Evolutionary conservation across 2,113 vertebrate genomes (phyloP), one percentile per base, ranked within the genome.

Genomic region (Eupsittula cactorum): DNA sequence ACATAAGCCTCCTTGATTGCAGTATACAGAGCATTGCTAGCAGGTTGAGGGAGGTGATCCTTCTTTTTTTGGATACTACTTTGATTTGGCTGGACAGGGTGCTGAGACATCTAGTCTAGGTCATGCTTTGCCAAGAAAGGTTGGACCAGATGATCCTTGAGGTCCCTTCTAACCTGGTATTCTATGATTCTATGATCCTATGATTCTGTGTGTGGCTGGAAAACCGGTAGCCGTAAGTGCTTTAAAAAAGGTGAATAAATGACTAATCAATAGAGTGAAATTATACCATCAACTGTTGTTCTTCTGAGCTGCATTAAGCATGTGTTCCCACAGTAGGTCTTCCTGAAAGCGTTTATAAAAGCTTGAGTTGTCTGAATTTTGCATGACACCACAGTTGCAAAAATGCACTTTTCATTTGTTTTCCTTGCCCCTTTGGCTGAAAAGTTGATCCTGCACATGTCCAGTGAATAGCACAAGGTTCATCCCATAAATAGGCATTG

Each of bases 1-100:
- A 1, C 33, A 59, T 12, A 1, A 0, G 0, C 7, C 2, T 91
- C 5, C 31, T 60, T 28, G 7, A 20, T 2, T 70, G 15, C 37
- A 27, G 2, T 15, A 68, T 14, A 42, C 7, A 49, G 10, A 83
- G 2, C 5, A n/a, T 9, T 64, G 8, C 11, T 29, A 27, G 11
- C 7, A n/a, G 6, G 6, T 4, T 52, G 28, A 71, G 8, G 13
- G 14, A 53, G 7, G 18, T 27, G 19, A 44, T 76, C 9, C 9
- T 67, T 50, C 33, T 42, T 21, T 57, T 55, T 57, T 57, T 57
- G 13, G 55, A 14, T 57, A 21, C 19, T 57, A n/a, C 19, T 57
- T 57, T 59, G 33, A 59, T n/a, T n/a, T 59, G 55, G 33, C 33
- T 59, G 55, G 13, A n/a, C 5, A 6, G 33, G 13, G 33, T 59